These are phyloP conservation scores for Pachyrhynchus sulphureomaculatus DNA, from an alignment of 1,140 invertebrate species.

Conservation along the genomic window DNA sequence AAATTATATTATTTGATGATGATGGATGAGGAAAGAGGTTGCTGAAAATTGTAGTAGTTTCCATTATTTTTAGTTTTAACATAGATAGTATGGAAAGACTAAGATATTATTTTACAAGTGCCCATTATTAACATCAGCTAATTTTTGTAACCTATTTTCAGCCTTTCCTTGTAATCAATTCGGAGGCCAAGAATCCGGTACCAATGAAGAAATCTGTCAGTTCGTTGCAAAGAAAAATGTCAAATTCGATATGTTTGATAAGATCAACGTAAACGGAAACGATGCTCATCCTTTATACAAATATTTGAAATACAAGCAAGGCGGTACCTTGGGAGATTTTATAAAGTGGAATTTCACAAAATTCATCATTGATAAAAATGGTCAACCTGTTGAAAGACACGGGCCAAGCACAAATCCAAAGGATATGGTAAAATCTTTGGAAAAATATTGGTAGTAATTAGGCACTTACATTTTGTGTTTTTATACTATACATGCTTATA, in stretches of 20 bases:
- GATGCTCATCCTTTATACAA: conserved; percentile 83
- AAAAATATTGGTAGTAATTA: conserved; percentile 66
- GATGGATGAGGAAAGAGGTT: too few species aligned
- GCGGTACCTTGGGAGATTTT: conserved; percentile 66
- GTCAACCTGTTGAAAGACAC: conserved; percentile 80
- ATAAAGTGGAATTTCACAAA: conserved; percentile 99
- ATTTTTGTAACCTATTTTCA: too few species aligned
- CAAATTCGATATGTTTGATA: conserved; percentile 77
- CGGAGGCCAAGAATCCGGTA: conserved; percentile 75
- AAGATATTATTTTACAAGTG: too few species aligned
- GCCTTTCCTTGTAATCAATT: conserved; percentile 92
- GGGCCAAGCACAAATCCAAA: conserved; percentile 73
- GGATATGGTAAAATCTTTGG: conserved; percentile 63
- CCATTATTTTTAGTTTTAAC: too few species aligned
- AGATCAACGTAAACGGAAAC: conserved; percentile 86
- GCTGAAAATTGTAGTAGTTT: too few species aligned
- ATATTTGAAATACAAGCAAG: conserved; percentile 81
- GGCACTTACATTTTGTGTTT: background rate
- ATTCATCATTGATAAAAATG: conserved; percentile 87
- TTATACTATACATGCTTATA: background rate
- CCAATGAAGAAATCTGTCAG: conserved; percentile 70
- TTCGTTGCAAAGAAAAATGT: conserved; percentile 71
- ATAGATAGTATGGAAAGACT: too few species aligned
- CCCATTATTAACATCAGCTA: too few species aligned
- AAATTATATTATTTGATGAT: too few species aligned